Percentiles rank a stretch among this genome's conserved stretches.
Conservation (phyloP, 2,888 invertebrate species). For the Laspeyria flexula region DNA sequence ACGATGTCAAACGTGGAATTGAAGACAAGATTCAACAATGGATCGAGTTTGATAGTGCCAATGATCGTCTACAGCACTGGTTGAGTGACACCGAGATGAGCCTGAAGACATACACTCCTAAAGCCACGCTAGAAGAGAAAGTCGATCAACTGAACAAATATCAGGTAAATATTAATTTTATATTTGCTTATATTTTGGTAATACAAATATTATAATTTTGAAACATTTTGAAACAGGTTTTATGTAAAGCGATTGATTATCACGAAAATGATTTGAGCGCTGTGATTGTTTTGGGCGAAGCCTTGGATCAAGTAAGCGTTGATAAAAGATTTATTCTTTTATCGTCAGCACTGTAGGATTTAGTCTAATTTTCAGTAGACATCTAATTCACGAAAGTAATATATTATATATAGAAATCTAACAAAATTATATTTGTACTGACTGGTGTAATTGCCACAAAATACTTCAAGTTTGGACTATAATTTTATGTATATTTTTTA, state of each 20-base stretch:
- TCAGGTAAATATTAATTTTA: conserved; percentile 87
- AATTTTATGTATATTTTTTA: conserved; percentile 46
- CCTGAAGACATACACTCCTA: conserved; percentile 93
- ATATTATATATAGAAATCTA: conserved; percentile 56
- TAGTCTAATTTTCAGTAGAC: conserved; percentile 82
- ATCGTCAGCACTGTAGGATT: conserved; percentile 69
- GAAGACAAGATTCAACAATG: conserved; percentile 95
- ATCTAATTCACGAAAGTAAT: conserved; percentile 72
- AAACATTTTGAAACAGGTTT: conserved; percentile 89
- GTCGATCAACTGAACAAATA: conserved; percentile 95
- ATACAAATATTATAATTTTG: conserved; percentile 46
- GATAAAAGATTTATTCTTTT: conserved; percentile 46
- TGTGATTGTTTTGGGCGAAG: conserved; percentile 91
- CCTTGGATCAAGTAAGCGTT: conserved; percentile 93
- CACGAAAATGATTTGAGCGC: conserved; percentile 90
- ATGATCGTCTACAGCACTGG: conserved; percentile 94
- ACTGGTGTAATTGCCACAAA: conserved; percentile 24
- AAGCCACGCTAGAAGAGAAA: conserved; percentile 95
- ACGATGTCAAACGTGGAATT: conserved; percentile 91
- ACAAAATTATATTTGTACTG: conserved; percentile 44
- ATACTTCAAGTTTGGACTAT: conserved; percentile 36
- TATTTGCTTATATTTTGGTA: conserved; percentile 6
- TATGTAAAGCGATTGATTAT: conserved; percentile 90
- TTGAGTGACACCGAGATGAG: conserved; percentile 94
- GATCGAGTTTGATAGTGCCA: conserved; percentile 95